phyloP scores from a whole-genome alignment of 2,113 vertebrate species.

The Carollia perspicillata region DNA sequence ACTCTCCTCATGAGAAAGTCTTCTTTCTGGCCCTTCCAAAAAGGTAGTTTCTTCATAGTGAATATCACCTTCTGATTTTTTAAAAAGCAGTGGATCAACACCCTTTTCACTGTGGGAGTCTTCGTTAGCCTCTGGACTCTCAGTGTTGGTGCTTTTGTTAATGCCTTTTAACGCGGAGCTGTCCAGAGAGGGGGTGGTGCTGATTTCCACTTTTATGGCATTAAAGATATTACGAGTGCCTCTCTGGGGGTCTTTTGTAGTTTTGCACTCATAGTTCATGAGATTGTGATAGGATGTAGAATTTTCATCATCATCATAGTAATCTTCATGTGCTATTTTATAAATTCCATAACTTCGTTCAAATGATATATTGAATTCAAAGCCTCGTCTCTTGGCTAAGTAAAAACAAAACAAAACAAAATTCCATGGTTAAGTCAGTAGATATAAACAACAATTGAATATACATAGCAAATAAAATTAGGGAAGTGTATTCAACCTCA shows the following conservation, averaged over 20 bases:
- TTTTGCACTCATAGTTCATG: slow-evolving; percentile 79
- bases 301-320: slow-evolving; percentile 75
- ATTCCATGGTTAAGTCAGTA: background rate
- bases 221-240: slow-evolving; percentile 70
- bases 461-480: background rate
- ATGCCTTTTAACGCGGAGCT: slow-evolving; percentile 80
- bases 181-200: slow-evolving; percentile 81
- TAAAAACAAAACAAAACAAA: slow-evolving; percentile 49
- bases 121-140: background rate
- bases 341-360: slow-evolving; percentile 92
- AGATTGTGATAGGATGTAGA: slow-evolving; percentile 79
- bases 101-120: slow-evolving; percentile 30
- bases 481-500: background rate
- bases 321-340: slow-evolving; percentile 85
- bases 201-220: slow-evolving; percentile 82
- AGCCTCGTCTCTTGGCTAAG: slow-evolving; percentile 87
- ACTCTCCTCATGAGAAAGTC: slow-evolving; percentile 88
- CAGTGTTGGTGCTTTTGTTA: slow-evolving; percentile 68
- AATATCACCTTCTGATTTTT: background rate
- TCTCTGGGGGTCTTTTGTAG: slow-evolving; percentile 62
- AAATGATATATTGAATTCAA: slow-evolving; percentile 95
- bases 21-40: slow-evolving; percentile 87
- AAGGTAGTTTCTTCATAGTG: slow-evolving; percentile 69
- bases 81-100: slow-evolving; percentile 15
- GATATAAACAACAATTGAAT: background rate